These are phyloP conservation scores for Onychomys leucogaster DNA, from an alignment of 2,797 vertebrate genomes.

Conservation along the genomic window DNA sequence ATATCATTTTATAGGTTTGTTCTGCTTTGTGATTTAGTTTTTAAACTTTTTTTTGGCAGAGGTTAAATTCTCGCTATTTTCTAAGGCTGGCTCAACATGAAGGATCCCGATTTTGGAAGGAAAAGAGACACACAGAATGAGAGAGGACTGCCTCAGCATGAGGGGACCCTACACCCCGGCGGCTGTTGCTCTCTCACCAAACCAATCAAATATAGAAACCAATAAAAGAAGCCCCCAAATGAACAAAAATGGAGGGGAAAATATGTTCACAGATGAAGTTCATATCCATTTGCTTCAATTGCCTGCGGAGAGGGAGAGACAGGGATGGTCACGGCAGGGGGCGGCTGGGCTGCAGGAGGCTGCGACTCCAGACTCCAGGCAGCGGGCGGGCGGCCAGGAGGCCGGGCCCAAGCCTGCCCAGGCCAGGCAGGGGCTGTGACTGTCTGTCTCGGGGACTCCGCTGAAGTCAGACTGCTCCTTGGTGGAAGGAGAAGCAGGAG, in stretches of 20 bases:
- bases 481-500: neutral
- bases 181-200: slow-evolving; percentile 75
- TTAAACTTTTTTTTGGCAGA: slow-evolving; percentile 75
- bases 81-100: slow-evolving; percentile 85
- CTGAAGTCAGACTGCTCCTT: slow-evolving; percentile 71
- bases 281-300: slow-evolving; percentile 88
- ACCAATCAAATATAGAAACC: slow-evolving; percentile 20
- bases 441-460: slow-evolving; percentile 62
- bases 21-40: slow-evolving; percentile 73
- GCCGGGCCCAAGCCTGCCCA: slow-evolving; percentile 33
- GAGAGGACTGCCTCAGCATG: neutral
- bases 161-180: slow-evolving; percentile 55
- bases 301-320: slow-evolving; percentile 84
- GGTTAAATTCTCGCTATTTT: slow-evolving; percentile 82
- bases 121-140: slow-evolving; percentile 68
- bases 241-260: slow-evolving; percentile 83
- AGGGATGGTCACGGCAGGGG: slow-evolving; percentile 75
- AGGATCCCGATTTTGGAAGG: slow-evolving; percentile 74
- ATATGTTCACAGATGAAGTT: slow-evolving; percentile 87
- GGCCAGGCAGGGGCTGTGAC: slow-evolving; percentile 47
- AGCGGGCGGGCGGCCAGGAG: slow-evolving; percentile 34
- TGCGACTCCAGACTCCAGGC: neutral
- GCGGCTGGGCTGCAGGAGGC: slow-evolving; percentile 32
- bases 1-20: slow-evolving; percentile 79
- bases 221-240: slow-evolving; percentile 70